Base-by-base conservation (phyloP, 2,888 invertebrate species). In the Andricus curvator region DNA sequence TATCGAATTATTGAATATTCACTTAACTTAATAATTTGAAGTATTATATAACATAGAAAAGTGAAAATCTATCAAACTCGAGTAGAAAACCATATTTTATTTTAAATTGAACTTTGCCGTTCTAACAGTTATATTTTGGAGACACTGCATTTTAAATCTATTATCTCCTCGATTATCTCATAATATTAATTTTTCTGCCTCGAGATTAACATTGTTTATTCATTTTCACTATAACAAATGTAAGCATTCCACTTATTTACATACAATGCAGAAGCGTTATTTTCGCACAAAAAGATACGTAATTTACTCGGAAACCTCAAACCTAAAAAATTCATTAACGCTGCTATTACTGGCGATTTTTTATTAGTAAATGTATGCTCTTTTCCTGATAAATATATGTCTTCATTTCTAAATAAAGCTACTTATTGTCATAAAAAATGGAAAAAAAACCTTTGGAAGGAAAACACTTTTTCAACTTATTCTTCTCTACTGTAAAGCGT, bases 381-480 rank as follows among this genome's bases (percentile, higher is more conserved):
- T 5, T n/a, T 1, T 41, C 4, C 22, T 41, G 41, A 67, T 41
- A 41, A 67, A 22, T 67, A n/a, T 20, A 41, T 41, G 41, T 44
- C 13, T 44, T 44, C 41, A 67, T 67, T 15, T 67, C 41, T 67
- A 44, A 44, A 67, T 67, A 15, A 67, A 67, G n/a, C 15, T 67
- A 67, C 22, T 13, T 67, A 22, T 13, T 13, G 25, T 29, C 48
- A 68, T 44, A 25, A 48, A 29, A 68, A 44, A 22, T 2, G 9
- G 17, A n/a, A 67, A 22, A 67, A 44, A 33, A 22, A 56, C 29
- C 13, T 74, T 56, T 13, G 15, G 6, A 56, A 56, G 56, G n/a
- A 74, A 33, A 74, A 13, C 56, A n/a, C 37, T 20, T 74, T 37
- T 56, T 56, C 29, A 56, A 17, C 25, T 15, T 68, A 33, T 56